Conservation (phyloP, 2,888 invertebrate species). For the Spialia ferax region DNA sequence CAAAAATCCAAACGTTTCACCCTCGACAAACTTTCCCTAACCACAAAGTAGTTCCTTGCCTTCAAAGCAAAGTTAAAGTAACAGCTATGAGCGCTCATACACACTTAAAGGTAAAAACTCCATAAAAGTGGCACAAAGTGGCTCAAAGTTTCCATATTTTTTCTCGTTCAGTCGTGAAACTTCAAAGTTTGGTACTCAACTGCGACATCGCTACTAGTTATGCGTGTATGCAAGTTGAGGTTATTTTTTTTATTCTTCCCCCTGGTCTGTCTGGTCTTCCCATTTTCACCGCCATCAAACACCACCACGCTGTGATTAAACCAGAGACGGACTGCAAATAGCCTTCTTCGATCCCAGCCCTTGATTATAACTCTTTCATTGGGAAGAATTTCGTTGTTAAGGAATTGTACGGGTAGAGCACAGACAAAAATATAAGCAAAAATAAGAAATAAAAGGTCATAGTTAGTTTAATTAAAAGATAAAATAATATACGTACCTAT, state of each 20-base stretch:
- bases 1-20: constrained; percentile 1
- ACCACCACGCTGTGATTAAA: constrained; percentile 77
- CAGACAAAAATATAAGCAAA: too few species aligned
- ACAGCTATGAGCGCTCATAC: constrained; percentile 5
- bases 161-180: constrained; percentile 19
- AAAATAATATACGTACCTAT: too few species aligned
- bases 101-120: constrained; percentile 27
- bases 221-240: constrained; percentile 77
- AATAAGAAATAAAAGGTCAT: too few species aligned
- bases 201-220: constrained; percentile 54
- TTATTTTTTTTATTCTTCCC: constrained; percentile 80
- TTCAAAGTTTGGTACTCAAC: constrained; percentile 41
- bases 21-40: constrained; percentile 1
- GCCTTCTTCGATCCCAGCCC: constrained; percentile 43
- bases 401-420: background rate
- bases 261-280: constrained; percentile 79
- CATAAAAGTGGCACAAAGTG: constrained; percentile 24
- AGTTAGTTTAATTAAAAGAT: too few species aligned
- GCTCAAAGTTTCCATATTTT: constrained; percentile 16
- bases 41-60: constrained; percentile 6
- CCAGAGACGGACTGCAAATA: constrained; percentile 51
- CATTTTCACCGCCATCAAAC: constrained; percentile 75
- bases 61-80: constrained; percentile 11
- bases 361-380: constrained; percentile 24
- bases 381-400: background rate